phyloP scores from a whole-genome alignment of 30 jellyfish, hydroid and myxozoan genomes.

The Cassiopea xamachana region DNA sequence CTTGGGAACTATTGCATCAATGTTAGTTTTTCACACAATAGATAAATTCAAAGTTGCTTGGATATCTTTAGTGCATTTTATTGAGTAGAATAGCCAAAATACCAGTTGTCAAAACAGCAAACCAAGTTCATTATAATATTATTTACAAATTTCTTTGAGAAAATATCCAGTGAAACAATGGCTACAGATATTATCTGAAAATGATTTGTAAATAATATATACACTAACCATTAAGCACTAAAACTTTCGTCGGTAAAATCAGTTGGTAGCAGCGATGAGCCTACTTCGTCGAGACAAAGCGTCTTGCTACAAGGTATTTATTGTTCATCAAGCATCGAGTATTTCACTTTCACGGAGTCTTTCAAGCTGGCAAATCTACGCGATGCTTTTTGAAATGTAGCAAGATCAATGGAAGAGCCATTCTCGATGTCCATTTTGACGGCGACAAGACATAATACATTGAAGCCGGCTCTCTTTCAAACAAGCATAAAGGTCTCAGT shows the following conservation, averaged over 20 bases:
- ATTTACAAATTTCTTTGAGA: slow-evolving; percentile 9
- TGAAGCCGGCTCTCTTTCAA: slow-evolving; percentile 10
- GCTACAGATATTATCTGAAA: not conserved
- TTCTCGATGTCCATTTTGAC: not conserved
- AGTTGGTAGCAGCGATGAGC: slow-evolving; percentile 14
- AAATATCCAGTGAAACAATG: not conserved
- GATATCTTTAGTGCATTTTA: not conserved
- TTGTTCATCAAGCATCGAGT: slow-evolving; percentile 5
- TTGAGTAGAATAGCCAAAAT: not conserved
- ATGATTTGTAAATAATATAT: not conserved
- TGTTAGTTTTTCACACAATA: not conserved
- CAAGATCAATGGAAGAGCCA: not conserved
- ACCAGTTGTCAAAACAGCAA: not conserved
- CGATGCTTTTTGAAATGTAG: slow-evolving; percentile 15
- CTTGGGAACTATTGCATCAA: not conserved
- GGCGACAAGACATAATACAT: not conserved
- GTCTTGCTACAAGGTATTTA: not conserved
- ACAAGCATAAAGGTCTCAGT: slow-evolving; percentile 7
- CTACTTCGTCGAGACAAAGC: slow-evolving; percentile 3
- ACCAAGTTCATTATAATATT: not conserved
- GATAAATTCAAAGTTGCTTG: not conserved
- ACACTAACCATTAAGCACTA: not conserved
- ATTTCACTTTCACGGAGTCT: not conserved
- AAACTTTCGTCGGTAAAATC: not conserved
- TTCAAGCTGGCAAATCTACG: not conserved